Evolutionary conservation across 2,113 vertebrate genomes (phyloP).

Genomic region (Prinia subflava): DNA sequence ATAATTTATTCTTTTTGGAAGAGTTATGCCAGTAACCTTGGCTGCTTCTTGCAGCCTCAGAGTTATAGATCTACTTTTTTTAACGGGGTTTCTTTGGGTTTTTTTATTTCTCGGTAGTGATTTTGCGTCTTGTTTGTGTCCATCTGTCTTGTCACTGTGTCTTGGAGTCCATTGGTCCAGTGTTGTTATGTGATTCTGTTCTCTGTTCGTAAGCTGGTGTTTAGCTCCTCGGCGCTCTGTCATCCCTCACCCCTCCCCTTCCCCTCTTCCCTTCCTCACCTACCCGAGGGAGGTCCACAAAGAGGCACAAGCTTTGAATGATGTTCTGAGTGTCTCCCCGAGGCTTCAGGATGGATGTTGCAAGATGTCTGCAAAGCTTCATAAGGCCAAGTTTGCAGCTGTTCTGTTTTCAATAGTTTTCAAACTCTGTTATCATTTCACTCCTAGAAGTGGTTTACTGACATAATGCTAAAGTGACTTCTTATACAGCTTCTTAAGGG

Average conservation of each 20-base stretch:
- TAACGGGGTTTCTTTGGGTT: slow-evolving; percentile 28
- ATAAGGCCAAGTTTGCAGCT: slow-evolving; percentile 3
- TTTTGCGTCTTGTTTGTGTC: slow-evolving; percentile 64
- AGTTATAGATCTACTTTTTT: slow-evolving; percentile 20
- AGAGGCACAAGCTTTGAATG: slow-evolving; percentile 74
- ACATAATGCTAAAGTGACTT: neutral
- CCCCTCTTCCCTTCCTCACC: slow-evolving; percentile 22
- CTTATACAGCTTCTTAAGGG: neutral
- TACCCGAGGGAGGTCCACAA: slow-evolving; percentile 76
- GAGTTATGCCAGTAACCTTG: slow-evolving; percentile 51
- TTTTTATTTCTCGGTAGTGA: slow-evolving; percentile 49
- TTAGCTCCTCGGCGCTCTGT: slow-evolving; percentile 49
- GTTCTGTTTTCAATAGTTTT: neutral
- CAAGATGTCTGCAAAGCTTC: neutral
- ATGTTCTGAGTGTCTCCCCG: neutral
- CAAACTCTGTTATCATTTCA: slow-evolving; percentile 15
- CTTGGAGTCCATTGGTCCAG: slow-evolving; percentile 61
- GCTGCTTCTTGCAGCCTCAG: slow-evolving; percentile 47
- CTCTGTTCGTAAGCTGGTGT: slow-evolving; percentile 84
- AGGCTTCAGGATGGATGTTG: neutral
- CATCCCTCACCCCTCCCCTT: neutral
- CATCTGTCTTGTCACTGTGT: slow-evolving; percentile 71
- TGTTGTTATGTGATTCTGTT: slow-evolving; percentile 88
- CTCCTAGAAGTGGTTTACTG: neutral
- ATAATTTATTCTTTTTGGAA: slow-evolving; percentile 46